phyloP scores from a whole-genome alignment of 2,113 vertebrate genomes.

The Agapornis roseicollis region DNA sequence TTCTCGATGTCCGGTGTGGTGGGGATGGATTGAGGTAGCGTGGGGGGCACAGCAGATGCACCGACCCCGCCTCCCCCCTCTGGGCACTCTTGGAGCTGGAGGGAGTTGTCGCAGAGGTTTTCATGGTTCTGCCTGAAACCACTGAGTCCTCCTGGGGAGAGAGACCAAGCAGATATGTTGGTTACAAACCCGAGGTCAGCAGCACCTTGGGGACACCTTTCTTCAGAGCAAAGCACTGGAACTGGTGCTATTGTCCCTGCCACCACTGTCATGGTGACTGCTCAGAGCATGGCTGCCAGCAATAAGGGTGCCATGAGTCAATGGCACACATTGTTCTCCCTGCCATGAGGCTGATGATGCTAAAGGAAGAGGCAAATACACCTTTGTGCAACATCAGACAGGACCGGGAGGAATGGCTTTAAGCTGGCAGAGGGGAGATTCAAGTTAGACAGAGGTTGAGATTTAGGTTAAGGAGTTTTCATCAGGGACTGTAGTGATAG shows the following conservation, averaged over 20 bases:
- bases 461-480: not conserved
- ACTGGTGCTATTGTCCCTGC: not conserved
- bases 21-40: conserved; percentile 90
- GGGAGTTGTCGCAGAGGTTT: conserved; percentile 95
- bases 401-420: not conserved
- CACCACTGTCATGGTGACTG: accelerated
- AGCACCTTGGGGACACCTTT: not conserved
- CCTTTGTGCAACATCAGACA: not conserved
- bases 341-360: accelerated
- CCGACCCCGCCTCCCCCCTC: conserved; percentile 77
- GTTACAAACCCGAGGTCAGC: not conserved
- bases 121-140: conserved; percentile 92
- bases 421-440: not conserved
- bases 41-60: conserved; percentile 75
- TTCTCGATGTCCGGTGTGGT: conserved; percentile 96
- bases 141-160: conserved; percentile 88
- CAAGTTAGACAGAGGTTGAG: no score
- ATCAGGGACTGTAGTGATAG: not conserved
- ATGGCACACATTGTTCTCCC: not conserved
- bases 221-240: not conserved
- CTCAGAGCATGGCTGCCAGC: accelerated
- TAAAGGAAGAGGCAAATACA: not conserved
- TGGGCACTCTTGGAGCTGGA: conserved; percentile 89
- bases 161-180: not conserved
- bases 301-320: not conserved